Evolutionary conservation across 2,113 vertebrate species (phyloP).

Genomic region (Bucco capensis): DNA sequence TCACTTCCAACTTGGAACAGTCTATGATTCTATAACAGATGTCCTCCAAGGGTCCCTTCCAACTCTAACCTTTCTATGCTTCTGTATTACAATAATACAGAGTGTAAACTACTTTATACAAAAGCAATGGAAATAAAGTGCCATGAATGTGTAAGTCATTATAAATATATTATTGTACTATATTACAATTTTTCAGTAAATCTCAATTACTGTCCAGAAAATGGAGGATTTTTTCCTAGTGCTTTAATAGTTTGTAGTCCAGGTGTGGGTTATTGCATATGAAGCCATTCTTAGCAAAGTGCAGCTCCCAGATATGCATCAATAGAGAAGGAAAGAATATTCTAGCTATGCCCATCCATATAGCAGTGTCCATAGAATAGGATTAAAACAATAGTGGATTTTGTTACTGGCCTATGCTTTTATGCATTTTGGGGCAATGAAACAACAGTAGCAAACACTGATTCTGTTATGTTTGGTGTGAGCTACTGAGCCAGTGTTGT

Average conservation of each 20-base stretch:
- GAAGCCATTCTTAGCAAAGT: neutral
- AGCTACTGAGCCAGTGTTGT: neutral
- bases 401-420: neutral
- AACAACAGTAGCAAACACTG: neutral
- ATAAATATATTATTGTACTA: neutral
- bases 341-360: neutral
- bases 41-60: too few species aligned
- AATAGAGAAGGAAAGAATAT: neutral
- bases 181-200: neutral
- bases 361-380: rapidly evolving
- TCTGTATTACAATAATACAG: neutral
- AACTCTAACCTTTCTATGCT: too few species aligned
- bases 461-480: neutral
- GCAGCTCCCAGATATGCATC: neutral
- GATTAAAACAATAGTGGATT: neutral
- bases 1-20: too few species aligned
- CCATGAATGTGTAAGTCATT: neutral
- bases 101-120: neutral
- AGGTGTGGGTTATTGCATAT: neutral
- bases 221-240: neutral
- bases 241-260: neutral
- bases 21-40: too few species aligned
- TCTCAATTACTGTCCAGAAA: neutral
- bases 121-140: neutral
- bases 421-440: neutral